A percentile compares a stretch with the other conserved stretches of the same genome.
Evolutionary conservation across 2,888 invertebrate genomes (phyloP).

Genomic region (Falcaria lacertinaria): DNA sequence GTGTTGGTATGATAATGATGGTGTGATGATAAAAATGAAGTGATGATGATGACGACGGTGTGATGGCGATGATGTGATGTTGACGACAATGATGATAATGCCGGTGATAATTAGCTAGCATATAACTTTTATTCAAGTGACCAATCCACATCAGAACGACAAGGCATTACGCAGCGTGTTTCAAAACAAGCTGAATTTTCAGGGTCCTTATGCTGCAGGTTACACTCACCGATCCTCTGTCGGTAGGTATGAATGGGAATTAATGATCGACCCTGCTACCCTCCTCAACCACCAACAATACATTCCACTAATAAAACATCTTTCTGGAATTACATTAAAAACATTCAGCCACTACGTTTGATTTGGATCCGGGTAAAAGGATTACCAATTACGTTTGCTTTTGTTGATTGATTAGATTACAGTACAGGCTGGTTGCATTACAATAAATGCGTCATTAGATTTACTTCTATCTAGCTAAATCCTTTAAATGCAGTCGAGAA

Average conservation of each 20-base stretch:
- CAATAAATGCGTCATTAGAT: too few relatives aligned
- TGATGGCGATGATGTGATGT: too few relatives aligned
- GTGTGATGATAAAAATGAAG: too few relatives aligned
- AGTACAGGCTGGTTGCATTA: too few relatives aligned
- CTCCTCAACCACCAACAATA: slow-evolving; percentile 26
- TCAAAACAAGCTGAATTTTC: slow-evolving; percentile 28
- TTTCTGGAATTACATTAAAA: slow-evolving; percentile 26
- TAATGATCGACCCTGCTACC: slow-evolving; percentile 39
- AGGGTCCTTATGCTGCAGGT: slow-evolving; percentile 25
- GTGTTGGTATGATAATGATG: too few relatives aligned
- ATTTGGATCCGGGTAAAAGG: background rate
- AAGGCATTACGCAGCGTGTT: slow-evolving; percentile 5
- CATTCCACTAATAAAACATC: slow-evolving; percentile 32
- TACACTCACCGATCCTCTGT: slow-evolving; percentile 38
- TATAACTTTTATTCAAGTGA: background rate
- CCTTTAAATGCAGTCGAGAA: too few relatives aligned
- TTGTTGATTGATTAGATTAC: too few relatives aligned
- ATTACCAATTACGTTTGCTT: too few relatives aligned
- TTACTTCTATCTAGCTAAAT: too few relatives aligned
- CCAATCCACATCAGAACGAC: slow-evolving; percentile 8
- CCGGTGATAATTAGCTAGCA: too few relatives aligned
- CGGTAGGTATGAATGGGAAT: slow-evolving; percentile 58
- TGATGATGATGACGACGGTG: too few relatives aligned
- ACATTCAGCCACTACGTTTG: slow-evolving; percentile 7
- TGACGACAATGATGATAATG: too few relatives aligned